Base-by-base conservation (phyloP, 2,797 vertebrate genomes). In the Pantherophis alleghaniensis region DNA sequence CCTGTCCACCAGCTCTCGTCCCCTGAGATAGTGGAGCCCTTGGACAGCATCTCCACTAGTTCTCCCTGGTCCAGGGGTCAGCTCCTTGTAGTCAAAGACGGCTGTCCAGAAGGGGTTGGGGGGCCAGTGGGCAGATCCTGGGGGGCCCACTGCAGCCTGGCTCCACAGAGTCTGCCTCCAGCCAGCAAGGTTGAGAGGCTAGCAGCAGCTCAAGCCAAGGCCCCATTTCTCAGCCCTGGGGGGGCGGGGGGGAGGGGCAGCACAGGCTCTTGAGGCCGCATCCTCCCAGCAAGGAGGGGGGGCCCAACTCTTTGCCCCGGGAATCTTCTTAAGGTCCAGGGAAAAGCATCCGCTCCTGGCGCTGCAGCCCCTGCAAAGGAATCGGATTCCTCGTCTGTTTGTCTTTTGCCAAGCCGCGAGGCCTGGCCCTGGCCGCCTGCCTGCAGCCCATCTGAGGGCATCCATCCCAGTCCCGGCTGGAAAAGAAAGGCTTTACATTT, bases 1-100 rank as follows among this genome's bases (percentile, higher is more conserved):
- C 42, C 42, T 0, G 99, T 98, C 99, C 99, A 99, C 99, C 99
- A 99, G 79, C 99, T 98, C 99, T 98, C 98, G 14, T 99, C 99
- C 91, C 99, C 98, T 1, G 98, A 99, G 88, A 99, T 98, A 63
- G 98, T 98, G 56, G 98, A 98, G 98, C 99, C 99, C 97, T 99
- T 98, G 79, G 99, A 99, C 66, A 99, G 98, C 94, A 99, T 98
- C 97, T 99, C 98, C 14, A 99, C 98, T 55, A 98, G 96, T 42
- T 42, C 42, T 42, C 42, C 42, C 42, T 42, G 97, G 61, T 98
- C 97, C 94, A 99, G 97, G 97, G 51, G 98, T 99, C 94, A 99
- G 96, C 96, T 99, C 99, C 96, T 99, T 98, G 37, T 99, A 99
- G 97, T 99, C 98, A 32, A 99, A 99, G 91, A 99, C 98, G 0